Evolutionary conservation across 2,797 vertebrate species (phyloP).

Genomic region (Muscicapa striata): DNA sequence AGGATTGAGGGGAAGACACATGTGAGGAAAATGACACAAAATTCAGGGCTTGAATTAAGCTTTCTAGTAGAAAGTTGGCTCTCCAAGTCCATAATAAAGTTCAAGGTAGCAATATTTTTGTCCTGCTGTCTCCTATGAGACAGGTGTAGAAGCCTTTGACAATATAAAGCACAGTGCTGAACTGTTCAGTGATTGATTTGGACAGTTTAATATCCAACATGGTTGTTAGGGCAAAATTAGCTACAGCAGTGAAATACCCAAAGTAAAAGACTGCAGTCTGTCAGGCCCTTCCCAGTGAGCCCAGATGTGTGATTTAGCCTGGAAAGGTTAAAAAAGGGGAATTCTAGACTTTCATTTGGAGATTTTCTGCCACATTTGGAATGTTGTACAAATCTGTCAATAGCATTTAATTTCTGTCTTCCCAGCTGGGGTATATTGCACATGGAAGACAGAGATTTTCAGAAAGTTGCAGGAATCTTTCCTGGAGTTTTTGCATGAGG

Average conservation of each 20-base stretch:
- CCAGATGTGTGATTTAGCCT: not conserved
- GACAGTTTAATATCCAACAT: not conserved
- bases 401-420: not conserved
- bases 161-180: not conserved
- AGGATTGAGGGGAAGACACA: not conserved
- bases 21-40: not conserved
- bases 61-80: not conserved
- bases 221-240: not conserved
- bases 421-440: not conserved
- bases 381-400: not conserved
- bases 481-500: not conserved
- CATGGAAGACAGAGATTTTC: not conserved
- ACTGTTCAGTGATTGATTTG: not conserved
- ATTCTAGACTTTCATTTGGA: not conserved
- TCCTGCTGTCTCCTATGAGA: not conserved
- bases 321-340: not conserved
- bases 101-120: not conserved
- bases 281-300: not conserved
- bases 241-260: not conserved
- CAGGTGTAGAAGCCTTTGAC: not conserved
- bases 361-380: not conserved
- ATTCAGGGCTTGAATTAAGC: not conserved
- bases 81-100: not conserved
- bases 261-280: not conserved
- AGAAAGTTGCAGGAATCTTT: not conserved